phyloP scores from a whole-genome alignment of 2,797 vertebrate species.

The Myoxocephalus aenaeus region DNA sequence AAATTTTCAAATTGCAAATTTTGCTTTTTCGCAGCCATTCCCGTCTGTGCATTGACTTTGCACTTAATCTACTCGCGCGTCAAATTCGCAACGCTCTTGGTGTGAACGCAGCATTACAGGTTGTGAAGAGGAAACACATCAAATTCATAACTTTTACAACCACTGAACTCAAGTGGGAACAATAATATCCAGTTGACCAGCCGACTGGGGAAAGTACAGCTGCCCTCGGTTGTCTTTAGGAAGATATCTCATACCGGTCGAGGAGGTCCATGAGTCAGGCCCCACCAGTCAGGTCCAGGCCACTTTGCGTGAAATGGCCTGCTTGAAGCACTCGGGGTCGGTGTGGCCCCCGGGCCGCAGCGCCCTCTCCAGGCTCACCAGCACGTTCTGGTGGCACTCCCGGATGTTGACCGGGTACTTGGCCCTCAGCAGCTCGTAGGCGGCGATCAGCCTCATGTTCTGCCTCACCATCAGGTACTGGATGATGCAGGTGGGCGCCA shows the following conservation, averaged over 20 bases:
- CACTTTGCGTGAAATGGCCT: constrained; percentile 86
- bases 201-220: constrained; percentile 40
- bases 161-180: constrained; percentile 43
- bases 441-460: constrained; percentile 87
- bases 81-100: too few relatives aligned
- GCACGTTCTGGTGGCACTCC: constrained; percentile 85
- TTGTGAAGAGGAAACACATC: constrained; percentile 50
- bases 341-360: constrained; percentile 79
- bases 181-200: constrained; percentile 50
- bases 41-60: too few relatives aligned
- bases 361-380: constrained; percentile 85
- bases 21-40: too few relatives aligned
- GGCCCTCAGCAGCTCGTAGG: constrained; percentile 86
- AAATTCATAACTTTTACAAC: constrained; percentile 47
- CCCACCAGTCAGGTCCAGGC: constrained; percentile 84
- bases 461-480: constrained; percentile 89
- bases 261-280: background rate
- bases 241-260: constrained; percentile 37
- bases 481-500: constrained; percentile 87
- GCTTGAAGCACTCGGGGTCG: constrained; percentile 84
- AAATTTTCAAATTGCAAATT: too few relatives aligned
- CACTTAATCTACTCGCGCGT: too few relatives aligned
- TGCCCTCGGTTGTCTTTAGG: constrained; percentile 41
- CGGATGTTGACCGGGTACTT: constrained; percentile 86
- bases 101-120: too few relatives aligned